Evolutionary conservation across 2,797 vertebrate species (phyloP), one percentile per base, ranked within the genome.

Genomic region (Alectoris magna): DNA sequence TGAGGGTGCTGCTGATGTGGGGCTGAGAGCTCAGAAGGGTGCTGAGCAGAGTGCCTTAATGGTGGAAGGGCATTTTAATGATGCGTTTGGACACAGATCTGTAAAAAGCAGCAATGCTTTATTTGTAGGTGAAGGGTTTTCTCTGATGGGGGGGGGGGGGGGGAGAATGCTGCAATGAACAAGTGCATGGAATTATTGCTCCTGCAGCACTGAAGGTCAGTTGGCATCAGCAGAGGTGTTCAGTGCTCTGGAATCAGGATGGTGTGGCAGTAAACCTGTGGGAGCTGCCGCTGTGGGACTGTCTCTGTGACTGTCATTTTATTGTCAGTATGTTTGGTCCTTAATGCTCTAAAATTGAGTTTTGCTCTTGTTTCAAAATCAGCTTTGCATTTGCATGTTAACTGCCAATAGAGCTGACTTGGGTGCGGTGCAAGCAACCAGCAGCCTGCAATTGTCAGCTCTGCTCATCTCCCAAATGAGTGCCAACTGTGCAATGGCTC

Each of bases 1-100:
- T 0, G 5, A 5, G 12, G 5, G 14, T 1, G 16, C n/a, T 23
- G n/a, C 53, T 58, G 13, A 34, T 0, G 34, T 36, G 68, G 0
- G 4, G 39, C 16, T 26, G 36, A 29, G 51, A 17, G 15, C 19
- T 6, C 22, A 72, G 55, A 36, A 21, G 17, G 5, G 60, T 6
- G 66, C 75, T 24, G 38, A 43, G 69, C 1, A 7, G 27, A 27
- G 46, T 19, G 44, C 29, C 10, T 68, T 26, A 34, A 10, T 48
- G 9, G 3, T 23, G 9, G 68, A 38, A 77, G 13, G 9, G 14
- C 24, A 1, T 27, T 39, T 60, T 15, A 64, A 27, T 34, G 27
- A n/a, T 6, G 43, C 5, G 0, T 48, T 49, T 29, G 49, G 49
- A 31, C 29, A n/a, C 79, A 41, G 39, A n/a, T n/a, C 5, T 6